Evolutionary conservation across 2,888 invertebrate genomes (phyloP).

Genomic region (Hyppa rectilinea): DNA sequence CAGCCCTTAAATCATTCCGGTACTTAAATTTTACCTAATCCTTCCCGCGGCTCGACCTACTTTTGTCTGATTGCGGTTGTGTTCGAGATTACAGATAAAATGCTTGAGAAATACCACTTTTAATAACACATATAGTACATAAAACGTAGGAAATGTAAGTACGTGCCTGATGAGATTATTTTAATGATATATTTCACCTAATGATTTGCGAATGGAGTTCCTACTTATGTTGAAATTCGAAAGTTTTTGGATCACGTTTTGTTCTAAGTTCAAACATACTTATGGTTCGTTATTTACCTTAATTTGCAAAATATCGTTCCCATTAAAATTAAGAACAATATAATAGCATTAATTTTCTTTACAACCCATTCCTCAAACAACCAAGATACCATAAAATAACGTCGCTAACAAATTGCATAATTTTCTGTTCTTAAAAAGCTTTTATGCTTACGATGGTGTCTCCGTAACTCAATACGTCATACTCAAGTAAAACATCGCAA

Average conservation of each 20-base stretch:
- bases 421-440: conserved; percentile 41
- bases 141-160: conserved; percentile 54
- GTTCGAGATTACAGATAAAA: conserved; percentile 78
- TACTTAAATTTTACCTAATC: conserved; percentile 82
- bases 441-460: conserved; percentile 30
- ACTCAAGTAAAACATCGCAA: conserved; percentile 43
- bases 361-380: neutral
- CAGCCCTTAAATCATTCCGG: conserved; percentile 74
- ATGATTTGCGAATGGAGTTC: conserved; percentile 52
- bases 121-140: conserved; percentile 52
- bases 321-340: conserved; percentile 18
- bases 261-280: conserved; percentile 21
- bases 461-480: conserved; percentile 36
- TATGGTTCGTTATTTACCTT: conserved; percentile 12
- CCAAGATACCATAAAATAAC: conserved; percentile 31
- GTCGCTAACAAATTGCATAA: conserved; percentile 47
- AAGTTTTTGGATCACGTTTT: conserved; percentile 36
- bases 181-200: conserved; percentile 49
- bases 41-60: conserved; percentile 72
- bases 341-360: conserved; percentile 13
- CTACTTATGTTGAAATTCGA: conserved; percentile 44
- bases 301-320: conserved; percentile 13
- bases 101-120: conserved; percentile 69
- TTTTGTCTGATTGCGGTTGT: conserved; percentile 75
- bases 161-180: conserved; percentile 51